Conservation (phyloP, 2,888 invertebrate genomes). For the Cryptocephalus moraei region DNA sequence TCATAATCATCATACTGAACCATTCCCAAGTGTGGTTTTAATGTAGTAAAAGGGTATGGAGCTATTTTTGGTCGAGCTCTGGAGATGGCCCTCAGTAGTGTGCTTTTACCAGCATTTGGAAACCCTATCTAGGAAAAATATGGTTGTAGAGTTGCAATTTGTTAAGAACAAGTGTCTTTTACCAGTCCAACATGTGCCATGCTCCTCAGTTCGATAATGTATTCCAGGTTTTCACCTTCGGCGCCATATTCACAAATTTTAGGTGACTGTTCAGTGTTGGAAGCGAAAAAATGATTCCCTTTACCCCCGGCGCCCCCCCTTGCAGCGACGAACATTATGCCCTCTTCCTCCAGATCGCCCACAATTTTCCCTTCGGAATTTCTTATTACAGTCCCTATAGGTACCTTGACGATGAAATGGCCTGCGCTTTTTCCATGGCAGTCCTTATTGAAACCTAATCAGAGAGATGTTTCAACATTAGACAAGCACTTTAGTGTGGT, state of each 20-base stretch:
- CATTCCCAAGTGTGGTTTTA: constrained; percentile 80
- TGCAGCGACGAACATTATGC: constrained; percentile 82
- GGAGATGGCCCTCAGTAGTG: constrained; percentile 72
- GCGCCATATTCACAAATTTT: constrained; percentile 81
- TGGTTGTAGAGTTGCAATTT: neutral
- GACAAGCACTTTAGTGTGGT: too few species aligned
- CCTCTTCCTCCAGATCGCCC: constrained; percentile 55
- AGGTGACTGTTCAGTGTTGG: constrained; percentile 69
- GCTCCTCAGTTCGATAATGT: constrained; percentile 73
- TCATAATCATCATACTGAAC: constrained; percentile 83
- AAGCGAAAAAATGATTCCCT: constrained; percentile 87
- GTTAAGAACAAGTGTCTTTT: constrained; percentile 19
- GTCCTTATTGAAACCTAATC: constrained; percentile 44
- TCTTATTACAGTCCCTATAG: constrained; percentile 69
- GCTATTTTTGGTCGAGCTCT: constrained; percentile 85
- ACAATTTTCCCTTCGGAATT: constrained; percentile 46
- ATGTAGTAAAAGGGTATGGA: constrained; percentile 86
- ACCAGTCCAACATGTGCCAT: constrained; percentile 94
- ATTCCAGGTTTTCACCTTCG: constrained; percentile 62
- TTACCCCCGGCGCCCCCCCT: constrained; percentile 93
- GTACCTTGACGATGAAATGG: constrained; percentile 64
- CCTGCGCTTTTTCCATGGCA: constrained; percentile 74
- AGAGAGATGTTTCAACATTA: too few species aligned
- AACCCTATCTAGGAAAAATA: constrained; percentile 53
- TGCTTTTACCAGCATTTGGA: constrained; percentile 94